Evolutionary conservation across 2,888 invertebrate genomes (phyloP).

Genomic region (Rhabditophanes sp.): DNA sequence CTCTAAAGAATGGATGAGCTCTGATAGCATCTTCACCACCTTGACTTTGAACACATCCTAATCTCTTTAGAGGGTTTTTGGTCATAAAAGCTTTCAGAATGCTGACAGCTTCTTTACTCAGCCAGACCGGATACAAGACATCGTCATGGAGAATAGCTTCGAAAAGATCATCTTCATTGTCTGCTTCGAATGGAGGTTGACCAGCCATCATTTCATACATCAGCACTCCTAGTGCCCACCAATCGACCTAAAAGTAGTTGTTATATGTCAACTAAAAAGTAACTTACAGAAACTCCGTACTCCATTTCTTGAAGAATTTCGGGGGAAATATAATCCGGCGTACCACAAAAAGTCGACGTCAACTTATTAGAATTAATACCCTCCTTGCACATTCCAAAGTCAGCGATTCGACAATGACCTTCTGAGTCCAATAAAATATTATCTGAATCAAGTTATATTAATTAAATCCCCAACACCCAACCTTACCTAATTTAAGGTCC

Average conservation of each 20-base stretch:
- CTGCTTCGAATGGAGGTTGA: conserved; percentile 97
- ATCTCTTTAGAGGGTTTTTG: conserved; percentile 76
- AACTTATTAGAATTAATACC: conserved; percentile 71
- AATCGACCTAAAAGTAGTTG: conserved; percentile 83
- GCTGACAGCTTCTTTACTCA: conserved; percentile 72
- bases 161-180: conserved; percentile 97
- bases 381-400: conserved; percentile 90
- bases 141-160: conserved; percentile 95
- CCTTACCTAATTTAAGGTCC: conserved; percentile 39
- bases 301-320: conserved; percentile 77
- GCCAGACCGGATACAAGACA: conserved; percentile 92
- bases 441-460: conserved; percentile 50
- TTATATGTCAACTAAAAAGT: conserved; percentile 58
- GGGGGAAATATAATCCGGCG: conserved; percentile 44
- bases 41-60: conserved; percentile 74
- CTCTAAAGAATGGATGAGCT: conserved; percentile 60
- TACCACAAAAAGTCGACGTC: conserved; percentile 96
- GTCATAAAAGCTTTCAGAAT: conserved; percentile 90
- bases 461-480: neutral
- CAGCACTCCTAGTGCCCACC: conserved; percentile 65
- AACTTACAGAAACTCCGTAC: conserved; percentile 52
- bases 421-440: conserved; percentile 80
- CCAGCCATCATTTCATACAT: conserved; percentile 99
- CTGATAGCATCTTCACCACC: conserved; percentile 70
- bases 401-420: conserved; percentile 47